Evolutionary conservation across 2,797 vertebrate species (phyloP), one percentile per base, ranked within the genome.

Genomic region (Brachyalestes nurse): DNA sequence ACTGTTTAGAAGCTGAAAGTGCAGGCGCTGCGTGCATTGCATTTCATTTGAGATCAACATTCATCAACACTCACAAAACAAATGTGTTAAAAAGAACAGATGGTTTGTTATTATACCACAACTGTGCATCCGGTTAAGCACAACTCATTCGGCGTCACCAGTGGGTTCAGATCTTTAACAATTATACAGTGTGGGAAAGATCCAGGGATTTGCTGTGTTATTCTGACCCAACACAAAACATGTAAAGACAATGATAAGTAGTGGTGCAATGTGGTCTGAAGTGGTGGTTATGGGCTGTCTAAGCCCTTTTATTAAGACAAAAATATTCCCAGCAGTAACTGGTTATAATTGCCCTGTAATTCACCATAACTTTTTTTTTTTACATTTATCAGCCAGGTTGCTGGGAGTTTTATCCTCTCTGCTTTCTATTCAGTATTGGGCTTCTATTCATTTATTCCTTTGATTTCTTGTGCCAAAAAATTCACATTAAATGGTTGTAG

Each of bases 1-100:
- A 72, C 60, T 66, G 28, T 45, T 28, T 72, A 72, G 72, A 66
- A 66, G 75, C 49, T 66, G 21, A 53, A 58, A 66, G 40, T 60
- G 47, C 38, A 67, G 64, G 42, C 45, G 34, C 19, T 40, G 14
- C 38, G 66, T 72, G 34, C 61, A 60, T 53, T 74, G 17, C 49
- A 62, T 77, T 71, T 25, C 34, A 42, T 42, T 40, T 42, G 38
- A 21, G n/a, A 14, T 21, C n/a, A 45, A 21, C 0, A 17, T 40
- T 65, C 5, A 6, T 65, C 62, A 65, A n/a, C 34, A 19, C 34
- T 38, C 34, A n/a, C 14, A 62, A 62, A 34, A 16, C 60, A 10
- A 61, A 58, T n/a, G 21, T 25, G 58, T 28, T 17, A 64, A 34
- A 64, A 6, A 38, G 0, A 12, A 28, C 10, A 25, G 10, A 12